Evolutionary conservation across 2,888 invertebrate species (phyloP).

Genomic region (Parnassius orleans): DNA sequence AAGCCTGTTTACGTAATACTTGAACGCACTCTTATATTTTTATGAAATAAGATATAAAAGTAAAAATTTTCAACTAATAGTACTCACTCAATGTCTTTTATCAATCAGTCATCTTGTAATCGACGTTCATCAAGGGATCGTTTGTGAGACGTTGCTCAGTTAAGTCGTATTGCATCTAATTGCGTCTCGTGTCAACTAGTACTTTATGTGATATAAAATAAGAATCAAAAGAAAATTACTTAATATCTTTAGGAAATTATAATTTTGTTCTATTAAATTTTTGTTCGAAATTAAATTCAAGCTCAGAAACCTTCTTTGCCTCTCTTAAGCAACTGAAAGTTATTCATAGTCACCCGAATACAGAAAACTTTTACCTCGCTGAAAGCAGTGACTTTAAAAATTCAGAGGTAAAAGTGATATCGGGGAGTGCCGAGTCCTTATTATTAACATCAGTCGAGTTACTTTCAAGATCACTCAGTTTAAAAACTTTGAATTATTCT

Average conservation of each 20-base stretch:
- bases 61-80: too few species aligned
- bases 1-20: too few species aligned
- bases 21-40: too few species aligned
- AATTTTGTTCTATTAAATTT: too few species aligned
- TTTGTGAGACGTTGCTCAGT: too few species aligned
- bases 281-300: background rate
- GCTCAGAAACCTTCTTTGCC: background rate
- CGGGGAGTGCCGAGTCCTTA: slow-evolving; percentile 51
- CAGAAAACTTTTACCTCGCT: slow-evolving; percentile 56
- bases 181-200: too few species aligned
- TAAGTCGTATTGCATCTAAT: too few species aligned
- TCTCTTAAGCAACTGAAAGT: background rate
- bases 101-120: slow-evolving; percentile 22
- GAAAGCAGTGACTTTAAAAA: slow-evolving; percentile 58
- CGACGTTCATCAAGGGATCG: slow-evolving; percentile 31
- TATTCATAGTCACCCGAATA: slow-evolving; percentile 48
- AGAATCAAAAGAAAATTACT: too few species aligned
- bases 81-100: too few species aligned
- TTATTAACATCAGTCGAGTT: slow-evolving; percentile 53
- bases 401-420: slow-evolving; percentile 67
- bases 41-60: too few species aligned
- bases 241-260: too few species aligned
- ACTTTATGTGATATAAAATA: too few species aligned
- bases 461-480: slow-evolving; percentile 35
- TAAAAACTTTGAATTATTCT: slow-evolving; percentile 29